Base-by-base conservation (phyloP, 1,140 invertebrate genomes). In the Cydia pomonella region DNA sequence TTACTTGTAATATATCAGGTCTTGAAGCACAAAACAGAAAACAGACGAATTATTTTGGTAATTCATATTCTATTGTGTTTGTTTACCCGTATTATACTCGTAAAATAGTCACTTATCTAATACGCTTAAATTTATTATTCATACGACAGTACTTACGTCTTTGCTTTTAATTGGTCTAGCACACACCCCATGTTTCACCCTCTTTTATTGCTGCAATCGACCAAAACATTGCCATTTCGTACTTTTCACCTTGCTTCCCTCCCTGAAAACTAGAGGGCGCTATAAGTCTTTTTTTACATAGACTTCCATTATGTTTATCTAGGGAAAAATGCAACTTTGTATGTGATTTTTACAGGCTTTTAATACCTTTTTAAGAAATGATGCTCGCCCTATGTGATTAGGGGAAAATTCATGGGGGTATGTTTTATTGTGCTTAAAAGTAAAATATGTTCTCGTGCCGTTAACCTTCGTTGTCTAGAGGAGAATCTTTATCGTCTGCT, bases 301-400 rank as follows among this genome's bases (percentile, higher is more conserved):
- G 44, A 25, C 44, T 73, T 78, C 78, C 79, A 79, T 78, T 76
- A 81, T 76, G 77, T 77, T 73, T 23, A 78, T 81, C 79, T 80
- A 73, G 2, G 2, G n/a, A 38, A 75, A 72, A 79, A 75, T 73
- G 53, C 29, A 18, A 69, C 5, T 72, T 21, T 9, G 5, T 59
- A 59, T 23, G 53, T 23, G 53, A 21, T 23, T 23, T 21, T 23
- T 9, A 12, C 7, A 18, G 18, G 53, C n/a, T 23, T n/a, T 23
- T 59, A 59, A 59, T 59, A 12, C 53, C 21, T 59, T 59, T 59
- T 59, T 23, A 12, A 23, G 53, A 59, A n/a, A 18, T 53, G 1
- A 59, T 18, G 6, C 50, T 59, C 18, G 9, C 53, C 21, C 1
- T 59, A 59, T 76, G 72, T 47, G 38, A 38, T 72, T 59, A 29